Conservation (phyloP, 2,888 invertebrate genomes). For the Acheta domesticus region DNA sequence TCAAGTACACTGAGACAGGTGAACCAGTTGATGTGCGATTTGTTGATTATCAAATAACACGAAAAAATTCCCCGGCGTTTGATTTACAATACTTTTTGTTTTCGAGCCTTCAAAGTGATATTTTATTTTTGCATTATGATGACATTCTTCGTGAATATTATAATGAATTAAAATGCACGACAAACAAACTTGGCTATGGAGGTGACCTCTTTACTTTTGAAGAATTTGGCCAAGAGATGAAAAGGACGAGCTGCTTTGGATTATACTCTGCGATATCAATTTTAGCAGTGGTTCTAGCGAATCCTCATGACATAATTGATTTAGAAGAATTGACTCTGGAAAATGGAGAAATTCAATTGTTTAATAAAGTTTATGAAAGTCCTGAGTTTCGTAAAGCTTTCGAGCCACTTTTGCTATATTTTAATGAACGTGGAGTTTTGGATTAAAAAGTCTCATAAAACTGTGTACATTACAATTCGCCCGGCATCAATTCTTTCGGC, state of each 20-base stretch:
- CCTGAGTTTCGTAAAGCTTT: background rate
- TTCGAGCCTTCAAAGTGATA: conserved; percentile 26
- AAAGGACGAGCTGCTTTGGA: background rate
- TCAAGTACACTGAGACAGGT: conserved; percentile 19
- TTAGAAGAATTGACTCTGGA: background rate
- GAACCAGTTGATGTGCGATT: conserved; percentile 30
- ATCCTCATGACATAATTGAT: conserved; percentile 7
- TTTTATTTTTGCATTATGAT: conserved; percentile 26
- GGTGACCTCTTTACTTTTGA: background rate
- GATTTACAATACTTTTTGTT: conserved; percentile 35
- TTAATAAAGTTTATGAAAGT: background rate
- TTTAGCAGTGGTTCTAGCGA: background rate
- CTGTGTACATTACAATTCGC: too few relatives aligned
- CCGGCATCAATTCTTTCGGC: too few relatives aligned
- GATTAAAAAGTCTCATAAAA: background rate
- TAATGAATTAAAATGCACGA: background rate
- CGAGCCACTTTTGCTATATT: background rate
- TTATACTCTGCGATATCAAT: background rate
- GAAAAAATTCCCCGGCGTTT: conserved; percentile 31
- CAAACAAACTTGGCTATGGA: background rate
- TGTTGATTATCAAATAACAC: conserved; percentile 34
- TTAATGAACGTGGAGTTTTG: background rate
- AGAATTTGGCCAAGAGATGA: background rate
- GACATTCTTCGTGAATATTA: background rate
- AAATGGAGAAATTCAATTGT: background rate